phyloP scores from a whole-genome alignment of 2,113 vertebrate species.

The Sturnira hondurensis region DNA sequence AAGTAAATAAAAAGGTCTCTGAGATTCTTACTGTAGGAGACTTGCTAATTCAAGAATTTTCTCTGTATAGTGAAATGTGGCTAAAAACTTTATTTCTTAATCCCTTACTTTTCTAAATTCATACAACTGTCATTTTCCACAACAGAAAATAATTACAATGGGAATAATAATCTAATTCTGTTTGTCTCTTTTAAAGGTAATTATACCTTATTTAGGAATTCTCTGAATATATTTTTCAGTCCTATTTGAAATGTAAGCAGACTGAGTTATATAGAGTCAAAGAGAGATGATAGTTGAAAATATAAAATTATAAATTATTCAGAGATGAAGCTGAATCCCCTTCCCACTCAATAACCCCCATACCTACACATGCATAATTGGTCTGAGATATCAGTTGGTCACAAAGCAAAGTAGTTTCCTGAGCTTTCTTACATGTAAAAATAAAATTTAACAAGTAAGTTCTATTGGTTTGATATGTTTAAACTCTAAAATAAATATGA shows the following conservation, averaged over 20 bases:
- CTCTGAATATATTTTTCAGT: neutral
- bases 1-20: slow-evolving; percentile 59
- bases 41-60: slow-evolving; percentile 56
- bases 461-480: neutral
- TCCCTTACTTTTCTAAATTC: neutral
- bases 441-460: neutral
- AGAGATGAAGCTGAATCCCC: neutral
- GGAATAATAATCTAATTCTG: neutral
- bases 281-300: neutral
- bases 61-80: neutral
- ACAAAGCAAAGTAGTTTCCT: neutral
- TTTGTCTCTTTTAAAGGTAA: slow-evolving; percentile 24
- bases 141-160: slow-evolving; percentile 5
- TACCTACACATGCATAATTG: neutral
- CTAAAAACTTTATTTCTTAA: neutral
- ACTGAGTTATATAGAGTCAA: neutral
- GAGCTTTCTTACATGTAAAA: neutral
- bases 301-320: neutral
- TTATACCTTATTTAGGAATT: slow-evolving; percentile 19
- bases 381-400: neutral
- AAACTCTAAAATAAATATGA: slow-evolving; percentile 19
- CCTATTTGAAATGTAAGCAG: neutral
- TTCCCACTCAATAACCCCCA: too few relatives aligned
- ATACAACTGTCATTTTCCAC: neutral
- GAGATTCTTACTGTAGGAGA: slow-evolving; percentile 24